Percentiles rank a stretch among this genome's conserved stretches.
phyloP scores from a whole-genome alignment of 1,140 invertebrate genomes.

The Leguminivora glycinivorella region DNA sequence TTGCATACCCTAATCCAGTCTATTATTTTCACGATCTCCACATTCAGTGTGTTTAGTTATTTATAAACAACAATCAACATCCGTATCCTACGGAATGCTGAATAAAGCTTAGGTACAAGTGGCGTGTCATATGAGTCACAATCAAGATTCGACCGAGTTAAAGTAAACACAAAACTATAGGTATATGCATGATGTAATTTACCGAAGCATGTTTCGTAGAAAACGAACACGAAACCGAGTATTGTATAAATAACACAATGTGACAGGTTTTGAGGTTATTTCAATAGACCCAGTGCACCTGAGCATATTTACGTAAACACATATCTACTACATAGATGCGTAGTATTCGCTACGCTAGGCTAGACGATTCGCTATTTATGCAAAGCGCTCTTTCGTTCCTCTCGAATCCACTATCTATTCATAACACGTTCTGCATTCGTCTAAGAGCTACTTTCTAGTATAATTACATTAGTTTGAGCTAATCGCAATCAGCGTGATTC shows the following conservation, averaged over 20 bases:
- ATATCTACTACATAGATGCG: neutral
- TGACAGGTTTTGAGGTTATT: conserved; percentile 8
- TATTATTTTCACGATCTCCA: neutral
- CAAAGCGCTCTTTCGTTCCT: neutral
- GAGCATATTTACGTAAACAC: conserved; percentile 14
- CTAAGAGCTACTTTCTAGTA: neutral
- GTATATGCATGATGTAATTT: conserved; percentile 12
- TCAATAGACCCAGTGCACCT: neutral
- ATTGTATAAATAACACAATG: conserved; percentile 15
- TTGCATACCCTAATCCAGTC: no score
- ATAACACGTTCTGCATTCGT: neutral
- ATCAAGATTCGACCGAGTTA: conserved; percentile 2
- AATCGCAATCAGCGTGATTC: neutral
- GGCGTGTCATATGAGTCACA: neutral
- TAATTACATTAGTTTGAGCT: neutral
- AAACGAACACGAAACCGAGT: conserved; percentile 11
- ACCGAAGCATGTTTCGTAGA: neutral
- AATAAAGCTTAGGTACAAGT: neutral
- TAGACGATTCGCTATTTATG: conserved; percentile 20
- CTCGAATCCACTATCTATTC: neutral
- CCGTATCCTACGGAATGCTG: neutral
- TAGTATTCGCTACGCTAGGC: conserved; percentile 7
- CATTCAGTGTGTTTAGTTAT: neutral
- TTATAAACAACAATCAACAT: neutral
- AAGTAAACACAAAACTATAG: conserved; percentile 8